These are phyloP conservation scores for Pedetes capensis DNA, from an alignment of 2,113 vertebrate species.

Conservation along the genomic window DNA sequence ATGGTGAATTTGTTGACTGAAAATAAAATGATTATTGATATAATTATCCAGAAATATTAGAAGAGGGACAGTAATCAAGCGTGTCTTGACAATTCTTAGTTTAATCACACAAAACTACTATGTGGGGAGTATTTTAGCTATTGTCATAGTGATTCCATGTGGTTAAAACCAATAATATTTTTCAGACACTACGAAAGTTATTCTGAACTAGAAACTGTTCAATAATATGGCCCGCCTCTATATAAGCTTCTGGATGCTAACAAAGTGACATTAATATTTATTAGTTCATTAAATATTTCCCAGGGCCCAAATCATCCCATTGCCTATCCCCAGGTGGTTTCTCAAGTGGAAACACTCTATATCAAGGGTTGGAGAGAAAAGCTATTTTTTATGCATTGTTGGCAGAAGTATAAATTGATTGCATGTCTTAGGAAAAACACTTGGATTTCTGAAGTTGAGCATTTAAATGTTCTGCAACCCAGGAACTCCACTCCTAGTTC, in stretches of 20 bases:
- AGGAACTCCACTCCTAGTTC: background rate
- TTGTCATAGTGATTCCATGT: background rate
- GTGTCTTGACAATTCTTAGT: background rate
- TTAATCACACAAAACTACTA: background rate
- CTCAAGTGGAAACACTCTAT: background rate
- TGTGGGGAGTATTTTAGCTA: background rate
- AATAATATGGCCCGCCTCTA: background rate
- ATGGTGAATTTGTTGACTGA: background rate
- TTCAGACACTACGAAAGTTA: background rate
- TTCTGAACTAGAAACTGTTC: background rate
- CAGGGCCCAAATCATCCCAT: background rate
- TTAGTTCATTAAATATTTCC: background rate
- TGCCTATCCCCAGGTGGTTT: background rate
- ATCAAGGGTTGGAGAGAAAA: background rate
- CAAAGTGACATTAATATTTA: slow-evolving; percentile 1
- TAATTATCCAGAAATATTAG: background rate
- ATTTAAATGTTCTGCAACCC: background rate
- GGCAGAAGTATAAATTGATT: background rate
- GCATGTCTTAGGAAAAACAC: background rate
- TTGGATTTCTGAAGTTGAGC: background rate
- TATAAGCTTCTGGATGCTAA: background rate
- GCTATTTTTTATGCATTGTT: background rate
- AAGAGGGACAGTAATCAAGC: background rate
- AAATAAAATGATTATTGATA: background rate
- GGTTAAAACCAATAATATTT: background rate